Evolutionary conservation across 2,888 invertebrate genomes (phyloP).

Genomic region (Macrophya alboannulata): DNA sequence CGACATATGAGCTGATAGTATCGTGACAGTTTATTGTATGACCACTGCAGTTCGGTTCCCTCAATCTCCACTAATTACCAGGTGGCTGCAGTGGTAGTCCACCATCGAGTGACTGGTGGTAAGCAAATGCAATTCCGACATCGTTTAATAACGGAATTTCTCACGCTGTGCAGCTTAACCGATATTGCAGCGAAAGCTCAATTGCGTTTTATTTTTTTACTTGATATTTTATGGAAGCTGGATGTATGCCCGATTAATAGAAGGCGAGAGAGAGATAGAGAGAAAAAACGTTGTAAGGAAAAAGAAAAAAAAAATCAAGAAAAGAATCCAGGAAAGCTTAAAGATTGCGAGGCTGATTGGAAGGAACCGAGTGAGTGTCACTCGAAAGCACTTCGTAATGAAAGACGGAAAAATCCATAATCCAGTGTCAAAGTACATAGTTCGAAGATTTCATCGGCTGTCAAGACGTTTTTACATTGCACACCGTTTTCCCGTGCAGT

Average conservation of each 20-base stretch:
- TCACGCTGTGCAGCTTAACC: not conserved
- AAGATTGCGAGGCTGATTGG: slow-evolving; percentile 34
- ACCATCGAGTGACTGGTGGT: not conserved
- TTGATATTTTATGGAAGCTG: not conserved
- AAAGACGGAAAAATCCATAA: slow-evolving; percentile 47
- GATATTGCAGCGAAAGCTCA: not conserved
- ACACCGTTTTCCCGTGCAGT: not conserved
- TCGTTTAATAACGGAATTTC: not conserved
- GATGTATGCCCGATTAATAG: not conserved
- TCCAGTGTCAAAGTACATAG: slow-evolving; percentile 39
- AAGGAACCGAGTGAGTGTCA: slow-evolving; percentile 42
- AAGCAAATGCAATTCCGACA: not conserved
- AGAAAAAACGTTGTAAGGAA: not conserved
- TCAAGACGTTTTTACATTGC: not conserved
- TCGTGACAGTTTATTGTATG: slow-evolving; percentile 41
- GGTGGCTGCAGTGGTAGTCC: not conserved
- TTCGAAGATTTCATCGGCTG: slow-evolving; percentile 35
- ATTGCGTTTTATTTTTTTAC: not conserved
- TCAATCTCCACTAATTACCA: slow-evolving; percentile 28
- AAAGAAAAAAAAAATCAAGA: slow-evolving; percentile 1
- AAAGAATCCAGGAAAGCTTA: slow-evolving; percentile 12
- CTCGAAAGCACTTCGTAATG: slow-evolving; percentile 48
- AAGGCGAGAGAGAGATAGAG: not conserved
- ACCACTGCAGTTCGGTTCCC: not conserved
- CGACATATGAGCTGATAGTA: slow-evolving; percentile 2